A percentile compares a stretch with the other conserved stretches of the same genome.
phyloP scores from a whole-genome alignment of 2,797 vertebrate genomes.

The Agapornis canus region DNA sequence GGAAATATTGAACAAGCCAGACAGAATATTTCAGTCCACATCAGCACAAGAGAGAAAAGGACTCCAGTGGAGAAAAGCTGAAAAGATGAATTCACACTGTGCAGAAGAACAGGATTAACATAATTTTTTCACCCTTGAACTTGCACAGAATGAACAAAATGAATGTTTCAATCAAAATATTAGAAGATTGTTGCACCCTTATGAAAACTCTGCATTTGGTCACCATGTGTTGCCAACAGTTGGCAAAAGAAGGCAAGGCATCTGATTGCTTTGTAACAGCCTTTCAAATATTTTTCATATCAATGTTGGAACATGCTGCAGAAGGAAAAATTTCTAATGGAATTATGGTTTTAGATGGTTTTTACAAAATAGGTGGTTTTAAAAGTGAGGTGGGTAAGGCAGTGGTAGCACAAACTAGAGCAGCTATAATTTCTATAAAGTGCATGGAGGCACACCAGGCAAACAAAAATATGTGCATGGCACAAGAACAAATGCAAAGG shows the following conservation, averaged over 20 bases:
- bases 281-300: slow-evolving; percentile 14
- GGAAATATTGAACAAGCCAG: slow-evolving; percentile 13
- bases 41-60: not conserved
- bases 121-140: slow-evolving; percentile 38
- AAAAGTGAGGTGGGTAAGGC: not conserved
- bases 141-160: slow-evolving; percentile 3
- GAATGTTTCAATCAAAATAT: slow-evolving; percentile 1
- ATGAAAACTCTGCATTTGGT: slow-evolving; percentile 4
- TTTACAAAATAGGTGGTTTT: not conserved
- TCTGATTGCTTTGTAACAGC: not conserved
- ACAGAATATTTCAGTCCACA: slow-evolving; percentile 17
- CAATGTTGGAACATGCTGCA: not conserved
- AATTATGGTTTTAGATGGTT: no score
- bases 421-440: not conserved
- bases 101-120: slow-evolving; percentile 25
- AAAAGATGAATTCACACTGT: slow-evolving; percentile 32
- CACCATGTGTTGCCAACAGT: slow-evolving; percentile 1
- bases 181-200: not conserved
- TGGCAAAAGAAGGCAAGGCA: slow-evolving; percentile 11
- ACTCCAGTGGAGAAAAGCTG: slow-evolving; percentile 8
- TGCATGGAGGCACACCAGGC: not conserved
- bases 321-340: not conserved
- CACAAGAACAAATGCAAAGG: slow-evolving; percentile 25
- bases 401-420: not conserved
- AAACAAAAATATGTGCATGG: not conserved